Base-by-base conservation (phyloP, 1,140 invertebrate species). In the Atta cephalotes region DNA sequence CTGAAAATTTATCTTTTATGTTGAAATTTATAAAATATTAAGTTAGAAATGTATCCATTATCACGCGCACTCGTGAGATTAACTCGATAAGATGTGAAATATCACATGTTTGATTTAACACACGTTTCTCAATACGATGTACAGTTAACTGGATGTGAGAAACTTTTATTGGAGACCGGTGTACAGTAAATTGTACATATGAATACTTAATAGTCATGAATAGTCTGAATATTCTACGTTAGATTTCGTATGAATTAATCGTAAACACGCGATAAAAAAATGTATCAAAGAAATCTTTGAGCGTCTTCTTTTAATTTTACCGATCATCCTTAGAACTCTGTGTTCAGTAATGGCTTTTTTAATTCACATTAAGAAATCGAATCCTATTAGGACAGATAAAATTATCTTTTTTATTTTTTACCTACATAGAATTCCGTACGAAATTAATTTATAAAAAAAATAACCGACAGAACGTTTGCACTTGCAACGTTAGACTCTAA, bases 31-130 rank as follows among this genome's bases (percentile, higher is more conserved):
- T 49, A 70, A 70, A 70, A 51, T 70, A 51, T 51, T 28, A 56
- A 21, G n/a, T 6, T 74, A 74, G 51, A 74, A 51, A 74, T 56
- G 35, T 53, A 53, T 74, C 28, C 10, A 31, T 56, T 51, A 74
- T 74, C 71, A 10, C 39, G 39, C 39, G 51, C 71, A 18, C 28
- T 74, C 2, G 28, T 31, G 51, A 74, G 10, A 53, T 74, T 74
- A 70, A 49, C 25, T 70, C 14, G 66, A 70, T 70, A 70, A 70
- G 66, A 51, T 70, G 66, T 70, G 21, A 28, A 51, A 25, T 49
- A 68, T 70, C 45, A 70, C 21, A 16, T 12, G 35, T 49, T 70
- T 58, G 12, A 25, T 21, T 76, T 39, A 76, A 58, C 31, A 31
- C 49, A 21, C 3, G 9, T 31, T 35, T n/a, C 6, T 74, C 49